Percentiles rank a stretch among this genome's conserved stretches.
These are phyloP conservation scores for Poeciliopsis occidentalis DNA, from an alignment of 2,113 vertebrate genomes.

Conservation along the genomic window DNA sequence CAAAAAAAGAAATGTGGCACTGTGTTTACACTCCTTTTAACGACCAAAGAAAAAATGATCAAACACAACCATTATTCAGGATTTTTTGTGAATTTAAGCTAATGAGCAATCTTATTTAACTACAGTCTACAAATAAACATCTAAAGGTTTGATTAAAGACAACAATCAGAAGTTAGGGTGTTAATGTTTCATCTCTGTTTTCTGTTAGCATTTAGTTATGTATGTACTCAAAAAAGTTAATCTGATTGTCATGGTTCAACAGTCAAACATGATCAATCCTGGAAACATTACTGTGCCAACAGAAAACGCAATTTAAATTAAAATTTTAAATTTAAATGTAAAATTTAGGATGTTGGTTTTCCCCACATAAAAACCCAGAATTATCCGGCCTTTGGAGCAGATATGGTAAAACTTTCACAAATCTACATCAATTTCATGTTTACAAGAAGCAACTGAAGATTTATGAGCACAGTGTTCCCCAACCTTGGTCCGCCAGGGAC, in stretches of 20 bases:
- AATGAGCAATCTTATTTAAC: neutral
- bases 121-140: neutral
- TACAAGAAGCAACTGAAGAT: conserved; percentile 17
- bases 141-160: neutral
- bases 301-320: neutral
- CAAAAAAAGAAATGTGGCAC: neutral
- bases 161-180: neutral
- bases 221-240: neutral
- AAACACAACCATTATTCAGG: neutral
- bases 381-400: neutral
- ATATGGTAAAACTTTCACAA: conserved; percentile 17
- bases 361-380: neutral
- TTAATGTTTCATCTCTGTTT: neutral
- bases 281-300: conserved; percentile 7
- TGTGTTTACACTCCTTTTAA: neutral
- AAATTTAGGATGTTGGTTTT: neutral
- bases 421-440: conserved; percentile 32
- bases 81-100: neutral
- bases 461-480: no score
- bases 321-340: no score
- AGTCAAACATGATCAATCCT: conserved; percentile 3
- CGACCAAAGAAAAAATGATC: neutral
- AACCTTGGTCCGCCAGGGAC: no score
- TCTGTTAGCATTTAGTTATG: neutral
- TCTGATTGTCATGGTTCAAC: conserved; percentile 30